Conservation (phyloP, 1,140 invertebrate species). For the Hirudo medicinalis region DNA sequence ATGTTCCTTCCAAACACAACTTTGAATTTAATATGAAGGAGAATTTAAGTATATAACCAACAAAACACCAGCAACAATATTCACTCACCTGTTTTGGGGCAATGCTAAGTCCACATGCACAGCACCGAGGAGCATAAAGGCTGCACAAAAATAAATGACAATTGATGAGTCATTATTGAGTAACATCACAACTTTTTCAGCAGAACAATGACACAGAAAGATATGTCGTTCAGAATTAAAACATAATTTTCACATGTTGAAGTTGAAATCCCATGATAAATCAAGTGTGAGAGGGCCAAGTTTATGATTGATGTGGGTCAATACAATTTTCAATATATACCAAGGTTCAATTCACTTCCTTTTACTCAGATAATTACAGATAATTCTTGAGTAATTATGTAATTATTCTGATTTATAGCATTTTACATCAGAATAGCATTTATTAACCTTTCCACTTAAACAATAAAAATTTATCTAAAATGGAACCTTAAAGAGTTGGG, state of each 20-base stretch:
- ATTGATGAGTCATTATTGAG: neutral
- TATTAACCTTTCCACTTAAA: neutral
- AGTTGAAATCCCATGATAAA: no score
- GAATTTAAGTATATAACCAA: neutral
- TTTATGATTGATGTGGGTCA: no score
- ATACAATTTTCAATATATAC: no score
- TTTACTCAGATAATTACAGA: no score
- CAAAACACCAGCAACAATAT: neutral
- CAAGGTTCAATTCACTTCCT: no score
- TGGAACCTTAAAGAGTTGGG: neutral
- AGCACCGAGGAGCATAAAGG: constrained; percentile 15
- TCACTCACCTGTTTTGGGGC: constrained; percentile 9
- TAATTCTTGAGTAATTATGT: no score
- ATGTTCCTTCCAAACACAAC: no score
- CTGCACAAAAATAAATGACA: neutral
- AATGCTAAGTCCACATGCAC: constrained; percentile 13
- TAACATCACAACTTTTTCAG: neutral
- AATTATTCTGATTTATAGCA: neutral
- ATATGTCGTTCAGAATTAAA: neutral
- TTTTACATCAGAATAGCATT: neutral
- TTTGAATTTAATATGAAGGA: neutral
- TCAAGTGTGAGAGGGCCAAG: no score
- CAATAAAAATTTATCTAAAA: neutral
- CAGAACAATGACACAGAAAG: neutral
- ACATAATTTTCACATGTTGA: neutral